Evolutionary conservation across 2,113 vertebrate species (phyloP).

Genomic region (Phodopus roborovskii): DNA sequence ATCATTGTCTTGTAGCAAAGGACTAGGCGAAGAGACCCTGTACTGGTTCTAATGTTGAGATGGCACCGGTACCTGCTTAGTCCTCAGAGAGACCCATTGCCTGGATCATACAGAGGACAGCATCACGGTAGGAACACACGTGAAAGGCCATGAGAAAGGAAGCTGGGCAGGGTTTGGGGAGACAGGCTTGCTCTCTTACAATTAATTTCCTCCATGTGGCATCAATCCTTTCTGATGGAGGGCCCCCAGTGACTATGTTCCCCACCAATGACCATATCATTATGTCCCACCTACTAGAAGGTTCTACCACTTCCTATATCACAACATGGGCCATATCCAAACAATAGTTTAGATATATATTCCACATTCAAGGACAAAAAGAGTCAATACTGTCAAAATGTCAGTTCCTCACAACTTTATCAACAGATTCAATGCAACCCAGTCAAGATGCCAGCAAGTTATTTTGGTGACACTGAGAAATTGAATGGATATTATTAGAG

Average conservation of each 20-base stretch:
- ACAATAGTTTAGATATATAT: neutral
- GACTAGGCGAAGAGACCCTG: neutral
- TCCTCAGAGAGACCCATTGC: neutral
- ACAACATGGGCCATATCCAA: neutral
- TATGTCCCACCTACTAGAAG: neutral
- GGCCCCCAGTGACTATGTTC: neutral
- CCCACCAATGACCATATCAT: neutral
- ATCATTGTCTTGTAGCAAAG: neutral
- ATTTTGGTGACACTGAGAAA: neutral
- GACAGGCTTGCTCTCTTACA: neutral
- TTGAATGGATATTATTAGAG: neutral
- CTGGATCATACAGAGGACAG: neutral
- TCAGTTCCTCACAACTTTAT: neutral
- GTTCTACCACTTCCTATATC: neutral
- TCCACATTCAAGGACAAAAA: neutral
- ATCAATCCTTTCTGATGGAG: neutral
- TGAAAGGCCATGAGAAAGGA: neutral
- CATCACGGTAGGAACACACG: too few species aligned
- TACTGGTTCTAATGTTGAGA: neutral
- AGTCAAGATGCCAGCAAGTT: neutral
- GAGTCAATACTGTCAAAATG: neutral
- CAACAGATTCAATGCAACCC: neutral
- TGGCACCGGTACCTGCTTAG: neutral
- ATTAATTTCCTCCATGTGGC: neutral
- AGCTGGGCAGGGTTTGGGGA: neutral